These are phyloP conservation scores for Phylloscopus trochiloides DNA, from an alignment of 2,113 vertebrate species.

Conservation along the genomic window DNA sequence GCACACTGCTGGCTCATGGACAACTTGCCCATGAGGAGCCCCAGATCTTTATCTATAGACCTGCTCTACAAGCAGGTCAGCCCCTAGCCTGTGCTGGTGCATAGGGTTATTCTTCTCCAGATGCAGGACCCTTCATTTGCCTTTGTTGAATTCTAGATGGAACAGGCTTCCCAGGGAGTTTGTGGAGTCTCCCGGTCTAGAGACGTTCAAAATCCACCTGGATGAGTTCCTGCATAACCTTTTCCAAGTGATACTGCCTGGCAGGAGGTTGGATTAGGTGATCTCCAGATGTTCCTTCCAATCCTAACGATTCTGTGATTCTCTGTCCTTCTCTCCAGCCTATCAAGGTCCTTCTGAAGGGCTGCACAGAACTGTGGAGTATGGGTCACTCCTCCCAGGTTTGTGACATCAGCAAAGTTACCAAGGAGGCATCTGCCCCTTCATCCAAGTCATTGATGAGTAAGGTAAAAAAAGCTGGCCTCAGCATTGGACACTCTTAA, in stretches of 20 bases:
- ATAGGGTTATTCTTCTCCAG: background rate
- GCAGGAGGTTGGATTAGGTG: background rate
- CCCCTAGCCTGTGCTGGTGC: background rate
- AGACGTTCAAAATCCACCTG: background rate
- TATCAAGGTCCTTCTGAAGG: background rate
- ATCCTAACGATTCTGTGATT: background rate
- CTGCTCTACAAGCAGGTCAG: background rate
- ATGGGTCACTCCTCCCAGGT: background rate
- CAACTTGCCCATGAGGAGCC: rapidly evolving
- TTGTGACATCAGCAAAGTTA: background rate
- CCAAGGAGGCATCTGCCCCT: background rate
- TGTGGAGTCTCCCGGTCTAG: background rate
- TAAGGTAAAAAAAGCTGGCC: background rate
- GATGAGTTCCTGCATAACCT: background rate
- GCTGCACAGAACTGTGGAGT: background rate
- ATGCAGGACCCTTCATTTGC: background rate
- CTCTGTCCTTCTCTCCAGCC: background rate
- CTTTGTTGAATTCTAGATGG: background rate
- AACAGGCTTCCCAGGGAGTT: background rate
- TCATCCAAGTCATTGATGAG: background rate
- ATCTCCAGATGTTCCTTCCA: background rate
- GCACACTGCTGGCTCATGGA: background rate
- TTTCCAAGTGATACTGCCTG: background rate
- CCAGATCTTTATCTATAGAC: background rate
- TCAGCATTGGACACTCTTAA: background rate